Conservation (phyloP, 23 tunicate species). For the Clavelina lepadiformis region DNA sequence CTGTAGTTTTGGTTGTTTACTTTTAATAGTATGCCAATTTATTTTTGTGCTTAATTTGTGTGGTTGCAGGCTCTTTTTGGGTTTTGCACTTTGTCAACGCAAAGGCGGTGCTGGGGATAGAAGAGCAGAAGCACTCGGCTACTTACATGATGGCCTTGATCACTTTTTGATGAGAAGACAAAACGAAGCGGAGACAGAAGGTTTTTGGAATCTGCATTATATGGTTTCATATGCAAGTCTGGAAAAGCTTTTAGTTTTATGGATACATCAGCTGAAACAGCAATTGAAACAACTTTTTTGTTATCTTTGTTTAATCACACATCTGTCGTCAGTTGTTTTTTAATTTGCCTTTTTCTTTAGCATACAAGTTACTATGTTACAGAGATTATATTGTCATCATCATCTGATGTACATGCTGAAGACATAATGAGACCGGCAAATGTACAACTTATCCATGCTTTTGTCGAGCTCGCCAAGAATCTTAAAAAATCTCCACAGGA, state of each 20-base stretch:
- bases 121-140: constrained; percentile 40
- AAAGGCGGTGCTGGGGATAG: constrained; percentile 53
- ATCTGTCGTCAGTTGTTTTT: too few relatives aligned
- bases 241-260: background rate
- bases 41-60: too few relatives aligned
- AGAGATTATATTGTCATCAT: constrained; percentile 22
- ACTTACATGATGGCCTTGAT: constrained; percentile 71
- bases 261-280: too few relatives aligned
- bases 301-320: too few relatives aligned
- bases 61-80: constrained; percentile 68
- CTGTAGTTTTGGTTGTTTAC: too few relatives aligned
- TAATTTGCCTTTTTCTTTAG: too few relatives aligned
- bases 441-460: constrained; percentile 32
- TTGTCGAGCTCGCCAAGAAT: constrained; percentile 44
- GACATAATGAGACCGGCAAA: constrained; percentile 57
- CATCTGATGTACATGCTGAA: constrained; percentile 45
- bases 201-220: constrained; percentile 7
- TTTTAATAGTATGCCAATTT: too few relatives aligned
- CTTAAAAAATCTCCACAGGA: constrained; percentile 36
- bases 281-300: too few relatives aligned
- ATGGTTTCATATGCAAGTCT: background rate
- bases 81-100: constrained; percentile 48
- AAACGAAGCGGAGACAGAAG: constrained; percentile 56
- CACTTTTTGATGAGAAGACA: constrained; percentile 48
- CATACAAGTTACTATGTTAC: too few relatives aligned